Percentiles rank a stretch among this genome's conserved stretches.
Evolutionary conservation across 1,140 invertebrate genomes (phyloP).

Genomic region (Procambarus clarkii): DNA sequence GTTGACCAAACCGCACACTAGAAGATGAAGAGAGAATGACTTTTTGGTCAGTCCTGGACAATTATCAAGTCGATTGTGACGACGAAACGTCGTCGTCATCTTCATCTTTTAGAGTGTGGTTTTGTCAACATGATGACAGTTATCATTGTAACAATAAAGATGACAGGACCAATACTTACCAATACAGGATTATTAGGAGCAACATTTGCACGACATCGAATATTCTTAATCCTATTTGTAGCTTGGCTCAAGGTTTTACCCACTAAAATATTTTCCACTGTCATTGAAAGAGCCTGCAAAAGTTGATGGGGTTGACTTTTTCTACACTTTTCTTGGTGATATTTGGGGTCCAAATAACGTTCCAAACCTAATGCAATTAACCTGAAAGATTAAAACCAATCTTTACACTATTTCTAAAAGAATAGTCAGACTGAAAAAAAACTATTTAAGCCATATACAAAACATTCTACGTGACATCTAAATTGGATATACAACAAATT

Average conservation of each 20-base stretch:
- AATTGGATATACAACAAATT: too few relatives aligned
- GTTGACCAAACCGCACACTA: too few relatives aligned
- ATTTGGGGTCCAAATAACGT: constrained; percentile 30
- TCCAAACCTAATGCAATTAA: constrained; percentile 34
- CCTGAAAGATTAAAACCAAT: not conserved
- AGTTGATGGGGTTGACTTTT: constrained; percentile 3
- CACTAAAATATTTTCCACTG: not conserved
- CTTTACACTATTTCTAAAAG: too few relatives aligned
- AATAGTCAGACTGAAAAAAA: too few relatives aligned
- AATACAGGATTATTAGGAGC: constrained; percentile 19
- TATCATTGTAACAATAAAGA: not conserved
- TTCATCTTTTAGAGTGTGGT: too few relatives aligned
- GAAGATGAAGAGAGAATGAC: too few relatives aligned
- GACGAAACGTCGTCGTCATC: too few relatives aligned
- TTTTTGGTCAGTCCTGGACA: too few relatives aligned
- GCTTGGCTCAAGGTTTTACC: constrained; percentile 23
- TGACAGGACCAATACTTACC: constrained; percentile 6
- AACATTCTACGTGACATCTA: too few relatives aligned
- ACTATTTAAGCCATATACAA: too few relatives aligned
- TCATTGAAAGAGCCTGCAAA: constrained; percentile 19
- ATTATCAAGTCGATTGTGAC: too few relatives aligned
- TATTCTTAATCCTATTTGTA: constrained; percentile 37
- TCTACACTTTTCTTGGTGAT: constrained; percentile 16
- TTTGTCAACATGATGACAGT: not conserved
- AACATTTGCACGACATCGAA: not conserved